Conservation (phyloP, 2,113 vertebrate species). For the Ancistrus triradiatus region DNA sequence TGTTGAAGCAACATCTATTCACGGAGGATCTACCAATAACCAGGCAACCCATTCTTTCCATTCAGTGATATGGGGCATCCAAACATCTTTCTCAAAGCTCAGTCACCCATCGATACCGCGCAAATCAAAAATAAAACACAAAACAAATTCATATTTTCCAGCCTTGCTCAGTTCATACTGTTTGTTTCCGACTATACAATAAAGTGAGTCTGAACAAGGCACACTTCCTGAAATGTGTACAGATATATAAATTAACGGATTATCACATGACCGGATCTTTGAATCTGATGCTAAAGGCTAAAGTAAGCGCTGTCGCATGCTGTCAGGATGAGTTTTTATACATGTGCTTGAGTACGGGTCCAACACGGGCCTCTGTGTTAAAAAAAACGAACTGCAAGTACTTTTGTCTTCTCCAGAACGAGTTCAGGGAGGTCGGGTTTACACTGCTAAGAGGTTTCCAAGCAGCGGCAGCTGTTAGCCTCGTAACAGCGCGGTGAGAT, state of each 20-base stretch:
- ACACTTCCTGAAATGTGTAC: slow-evolving; percentile 71
- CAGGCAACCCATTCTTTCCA: too few relatives aligned
- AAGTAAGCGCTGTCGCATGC: too few relatives aligned
- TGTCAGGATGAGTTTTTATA: slow-evolving; percentile 14
- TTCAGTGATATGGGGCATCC: not conserved
- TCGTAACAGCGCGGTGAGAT: not conserved
- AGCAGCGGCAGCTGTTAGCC: not conserved
- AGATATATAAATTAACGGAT: slow-evolving; percentile 67
- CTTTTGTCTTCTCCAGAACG: not conserved
- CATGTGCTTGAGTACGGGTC: slow-evolving; percentile 17
- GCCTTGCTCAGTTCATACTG: slow-evolving; percentile 72
- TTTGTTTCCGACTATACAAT: slow-evolving; percentile 75
- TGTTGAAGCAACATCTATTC: not conserved
- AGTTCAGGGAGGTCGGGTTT: not conserved
- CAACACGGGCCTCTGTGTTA: slow-evolving; percentile 8
- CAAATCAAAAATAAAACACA: slow-evolving; percentile 65
- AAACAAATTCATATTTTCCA: slow-evolving; percentile 74
- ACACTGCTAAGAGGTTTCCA: not conserved
- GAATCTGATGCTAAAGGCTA: slow-evolving; percentile 19
- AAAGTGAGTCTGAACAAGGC: slow-evolving; percentile 90
- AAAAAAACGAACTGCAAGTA: slow-evolving; percentile 9
- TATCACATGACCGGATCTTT: slow-evolving; percentile 54
- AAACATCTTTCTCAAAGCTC: slow-evolving; percentile 11
- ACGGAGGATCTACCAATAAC: not conserved
- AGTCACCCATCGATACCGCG: slow-evolving; percentile 41